Percentiles rank a stretch among this genome's conserved stretches.
phyloP scores from a whole-genome alignment of 2,888 invertebrate genomes.

The Chydorus sphaericus region DNA sequence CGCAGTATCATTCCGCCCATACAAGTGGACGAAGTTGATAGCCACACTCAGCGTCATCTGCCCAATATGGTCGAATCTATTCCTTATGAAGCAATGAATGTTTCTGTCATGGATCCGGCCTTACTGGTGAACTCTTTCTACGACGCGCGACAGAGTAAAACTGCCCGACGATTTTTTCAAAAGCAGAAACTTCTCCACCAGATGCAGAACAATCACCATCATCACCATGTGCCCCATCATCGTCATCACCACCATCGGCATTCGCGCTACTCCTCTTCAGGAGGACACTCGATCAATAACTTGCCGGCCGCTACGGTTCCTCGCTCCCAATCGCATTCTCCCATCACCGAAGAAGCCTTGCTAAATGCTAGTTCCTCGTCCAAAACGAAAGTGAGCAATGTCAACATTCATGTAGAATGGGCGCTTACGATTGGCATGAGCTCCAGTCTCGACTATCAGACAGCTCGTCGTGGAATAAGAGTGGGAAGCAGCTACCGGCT shows the following conservation, averaged over 20 bases:
- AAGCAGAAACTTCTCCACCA: conserved; percentile 40
- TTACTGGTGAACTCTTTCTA: conserved; percentile 50
- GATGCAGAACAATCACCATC: conserved; percentile 11
- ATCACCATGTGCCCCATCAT: not conserved
- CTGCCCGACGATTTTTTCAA: conserved; percentile 82
- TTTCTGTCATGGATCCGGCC: conserved; percentile 3
- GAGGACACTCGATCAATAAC: not conserved
- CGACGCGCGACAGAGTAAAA: conserved; percentile 84
- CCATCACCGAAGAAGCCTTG: conserved; percentile 3
- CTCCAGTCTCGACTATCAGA: conserved; percentile 3
- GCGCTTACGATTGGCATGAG: conserved; percentile 10
- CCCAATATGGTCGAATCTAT: not conserved
- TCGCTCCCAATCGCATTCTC: conserved; percentile 3
- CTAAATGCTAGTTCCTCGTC: conserved; percentile 7
- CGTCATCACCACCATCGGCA: not conserved
- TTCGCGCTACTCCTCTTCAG: not conserved
- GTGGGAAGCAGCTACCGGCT: conserved; percentile 1
- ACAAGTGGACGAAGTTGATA: not conserved
- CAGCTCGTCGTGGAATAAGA: conserved; percentile 2
- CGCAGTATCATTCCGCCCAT: not conserved
- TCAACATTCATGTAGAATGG: conserved; percentile 14
- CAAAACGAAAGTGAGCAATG: conserved; percentile 11
- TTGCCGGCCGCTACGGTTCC: not conserved
- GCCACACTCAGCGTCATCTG: not conserved
- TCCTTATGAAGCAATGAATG: conserved; percentile 1